Evolutionary conservation across 2,113 vertebrate genomes (phyloP).

Genomic region (Heteronetta atricapilla): DNA sequence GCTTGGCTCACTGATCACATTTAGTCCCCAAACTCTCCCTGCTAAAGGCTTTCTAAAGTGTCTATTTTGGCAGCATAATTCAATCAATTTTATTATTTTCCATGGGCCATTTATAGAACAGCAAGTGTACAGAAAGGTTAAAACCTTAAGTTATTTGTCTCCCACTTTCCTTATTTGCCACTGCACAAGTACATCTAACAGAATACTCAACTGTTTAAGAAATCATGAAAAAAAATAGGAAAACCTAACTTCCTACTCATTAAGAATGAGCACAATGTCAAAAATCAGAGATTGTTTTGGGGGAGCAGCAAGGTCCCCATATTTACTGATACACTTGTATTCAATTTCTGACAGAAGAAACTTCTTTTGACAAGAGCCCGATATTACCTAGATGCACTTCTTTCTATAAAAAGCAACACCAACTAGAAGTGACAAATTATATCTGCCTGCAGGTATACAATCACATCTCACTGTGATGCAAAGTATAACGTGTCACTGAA

Average conservation of each 20-base stretch:
- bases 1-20: not conserved
- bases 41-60: not conserved
- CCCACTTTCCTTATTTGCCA: not conserved
- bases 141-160: not conserved
- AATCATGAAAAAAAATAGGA: not conserved
- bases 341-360: not conserved
- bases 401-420: conserved; percentile 8
- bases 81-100: not conserved
- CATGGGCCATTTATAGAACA: not conserved
- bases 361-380: not conserved
- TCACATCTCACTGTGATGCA: not conserved
- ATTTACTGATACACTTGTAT: not conserved
- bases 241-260: not conserved
- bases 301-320: not conserved
- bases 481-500: not conserved
- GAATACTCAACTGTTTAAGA: not conserved
- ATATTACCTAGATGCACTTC: not conserved
- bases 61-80: not conserved
- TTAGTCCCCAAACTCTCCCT: not conserved
- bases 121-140: not conserved
- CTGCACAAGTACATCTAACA: not conserved
- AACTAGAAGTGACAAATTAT: not conserved
- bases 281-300: not conserved
- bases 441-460: not conserved
- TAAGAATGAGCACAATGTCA: not conserved